Percentiles rank a stretch among this genome's conserved stretches.
phyloP scores from a whole-genome alignment of 2,797 vertebrate species.

The Pyrocephalus nanus region DNA sequence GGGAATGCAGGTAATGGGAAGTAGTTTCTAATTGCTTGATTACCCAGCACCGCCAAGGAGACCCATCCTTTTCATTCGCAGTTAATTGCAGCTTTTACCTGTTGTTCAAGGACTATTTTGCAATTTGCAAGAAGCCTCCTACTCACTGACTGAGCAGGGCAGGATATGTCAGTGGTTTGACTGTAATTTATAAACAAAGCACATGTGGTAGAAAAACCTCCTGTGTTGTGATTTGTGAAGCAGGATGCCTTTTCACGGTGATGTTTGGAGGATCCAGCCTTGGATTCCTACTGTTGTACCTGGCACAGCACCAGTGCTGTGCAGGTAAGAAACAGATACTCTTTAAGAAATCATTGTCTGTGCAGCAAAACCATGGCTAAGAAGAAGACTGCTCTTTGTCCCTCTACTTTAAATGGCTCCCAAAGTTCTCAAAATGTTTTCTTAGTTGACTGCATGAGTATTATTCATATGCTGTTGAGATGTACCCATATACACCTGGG shows the following conservation, averaged over 20 bases:
- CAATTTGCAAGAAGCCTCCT: slow-evolving; percentile 27
- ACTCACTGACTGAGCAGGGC: neutral
- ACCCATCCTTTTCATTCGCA: slow-evolving; percentile 29
- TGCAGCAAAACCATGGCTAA: neutral
- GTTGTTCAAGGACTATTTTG: slow-evolving; percentile 34
- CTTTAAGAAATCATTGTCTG: neutral
- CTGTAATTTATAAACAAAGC: slow-evolving; percentile 11
- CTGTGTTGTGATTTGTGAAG: neutral
- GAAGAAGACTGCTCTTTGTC: neutral
- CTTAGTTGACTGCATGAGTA: neutral
- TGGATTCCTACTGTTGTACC: neutral
- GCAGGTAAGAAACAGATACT: neutral
- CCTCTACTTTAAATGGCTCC: neutral
- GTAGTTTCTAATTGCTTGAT: slow-evolving; percentile 45
- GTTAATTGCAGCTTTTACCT: slow-evolving; percentile 46
- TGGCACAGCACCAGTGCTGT: neutral
- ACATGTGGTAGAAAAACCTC: neutral
- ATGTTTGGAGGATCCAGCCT: neutral
- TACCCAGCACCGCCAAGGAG: slow-evolving; percentile 18
- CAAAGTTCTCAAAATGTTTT: neutral
- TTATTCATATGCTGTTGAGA: neutral
- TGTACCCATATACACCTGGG: neutral
- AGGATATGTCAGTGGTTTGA: neutral
- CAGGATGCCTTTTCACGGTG: neutral
- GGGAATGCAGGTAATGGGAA: slow-evolving; percentile 32